Evolutionary conservation across 2,888 invertebrate genomes (phyloP), one percentile per base, ranked within the genome.

Genomic region (Pristionchus fissidentatus): DNA sequence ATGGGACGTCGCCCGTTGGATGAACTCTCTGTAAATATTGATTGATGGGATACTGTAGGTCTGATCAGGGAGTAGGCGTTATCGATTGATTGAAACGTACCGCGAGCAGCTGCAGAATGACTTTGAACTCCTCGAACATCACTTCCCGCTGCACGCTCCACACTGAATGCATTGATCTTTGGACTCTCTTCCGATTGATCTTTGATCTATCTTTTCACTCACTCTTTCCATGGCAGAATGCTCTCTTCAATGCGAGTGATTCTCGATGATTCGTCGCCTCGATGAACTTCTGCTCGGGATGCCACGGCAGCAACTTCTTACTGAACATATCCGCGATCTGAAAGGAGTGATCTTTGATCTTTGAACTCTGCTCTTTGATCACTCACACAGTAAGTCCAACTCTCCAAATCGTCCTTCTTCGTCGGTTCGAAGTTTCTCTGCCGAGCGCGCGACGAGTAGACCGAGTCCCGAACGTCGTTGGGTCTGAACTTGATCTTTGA

Each of bases 331-430:
- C 66, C 3, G 66, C 66, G 35, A 66, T 38, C 66, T 66, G 8
- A 60, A 32, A 3, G 13, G 8, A 46, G 46, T 15, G 8, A 66
- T 66, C 62, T 66, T 38, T 66, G 38, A 35, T 38, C 38, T 66
- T 29, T 66, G 19, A n/a, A 7, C n/a, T 66, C 15, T 4, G 22
- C 22, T 38, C 22, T n/a, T 1, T 66, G 35, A 35, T 19, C 3
- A 66, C 66, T 35, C 22, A 66, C 66, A 66, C 66, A 66, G 29
- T 66, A 66, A 19, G 22, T 66, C 66, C 66, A 66, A 66, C 66
- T 66, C 38, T 66, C 66, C 35, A 66, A 38, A 22, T 66, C 66
- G 38, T 66, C 66, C 38, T 66, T 66, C 38, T 32, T 60, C 60
- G 60, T 60, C 13, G 60, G 13, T 32, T 60, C 60, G 60, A 60